Evolutionary conservation across 2,797 vertebrate species (phyloP), one percentile per base, ranked within the genome.

Genomic region (Liparis tanakae): DNA sequence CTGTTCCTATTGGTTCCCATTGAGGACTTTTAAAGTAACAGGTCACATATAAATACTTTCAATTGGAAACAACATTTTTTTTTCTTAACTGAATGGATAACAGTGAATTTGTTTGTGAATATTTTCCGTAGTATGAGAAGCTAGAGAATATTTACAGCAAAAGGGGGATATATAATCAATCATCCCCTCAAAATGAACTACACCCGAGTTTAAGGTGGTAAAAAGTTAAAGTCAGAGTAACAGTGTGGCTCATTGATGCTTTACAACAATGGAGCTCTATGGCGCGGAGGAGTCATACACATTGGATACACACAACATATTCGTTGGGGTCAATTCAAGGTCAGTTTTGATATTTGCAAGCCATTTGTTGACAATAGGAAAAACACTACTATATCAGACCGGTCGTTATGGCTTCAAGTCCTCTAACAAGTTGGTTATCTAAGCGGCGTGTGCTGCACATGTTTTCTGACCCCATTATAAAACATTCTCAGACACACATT

Each of bases 381-480:
- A 73, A 63, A 60, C n/a, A 41, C 25, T 41, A 13, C 10, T 51
- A 48, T 64, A 41, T n/a, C 10, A 62, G 18, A 46, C 30, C 37
- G 18, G 18, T 17, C 1, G 6, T 9, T 33, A n/a, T 15, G 56
- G 14, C 43, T 36, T 56, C 12, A 76, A 46, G 5, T 70, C 43
- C 5, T 22, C 25, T 33, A 58, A 57, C 22, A 36, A 53, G 18
- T 56, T 10, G 1, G 13, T 34, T 41, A 1, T 75, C 33, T 39
- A 18, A 58, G 56, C 20, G 3, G 8, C 33, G 59, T 36, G 46
- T 51, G 33, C 4, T 12, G 37, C 55, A 76, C 33, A 10, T 65
- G 39, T 46, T 58, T 65, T 57, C 18, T 74, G 44, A 80, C 71
- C 69, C 56, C 68, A 74, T 51, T 70, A 72, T 64, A 70, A 82